Conservation (phyloP, 2,797 vertebrate species). For the Mycteria americana region DNA sequence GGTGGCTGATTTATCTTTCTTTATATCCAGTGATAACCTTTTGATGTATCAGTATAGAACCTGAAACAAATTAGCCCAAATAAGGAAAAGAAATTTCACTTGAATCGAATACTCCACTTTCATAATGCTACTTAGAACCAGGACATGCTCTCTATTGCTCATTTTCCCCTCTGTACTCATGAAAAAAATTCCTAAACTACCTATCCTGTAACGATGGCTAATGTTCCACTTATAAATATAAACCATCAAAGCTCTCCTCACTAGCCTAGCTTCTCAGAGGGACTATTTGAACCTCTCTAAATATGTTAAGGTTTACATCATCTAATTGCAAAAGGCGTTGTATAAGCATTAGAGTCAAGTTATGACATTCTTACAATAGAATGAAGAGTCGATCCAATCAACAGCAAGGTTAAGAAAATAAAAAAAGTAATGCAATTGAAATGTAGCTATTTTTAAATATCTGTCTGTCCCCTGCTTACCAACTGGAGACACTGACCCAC, state of each 20-base stretch:
- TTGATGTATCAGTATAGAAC: background rate
- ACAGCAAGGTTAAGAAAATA: background rate
- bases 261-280: constrained; percentile 18
- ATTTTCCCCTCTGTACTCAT: background rate
- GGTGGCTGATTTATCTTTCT: background rate
- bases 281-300: constrained; percentile 5
- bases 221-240: background rate
- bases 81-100: background rate
- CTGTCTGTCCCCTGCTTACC: background rate
- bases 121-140: background rate
- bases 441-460: constrained; percentile 20
- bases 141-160: background rate
- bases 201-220: background rate
- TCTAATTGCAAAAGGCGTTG: constrained; percentile 64
- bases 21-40: background rate
- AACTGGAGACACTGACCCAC: background rate
- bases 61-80: background rate
- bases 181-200: background rate
- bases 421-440: constrained; percentile 32
- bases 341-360: constrained; percentile 50
- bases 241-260: constrained; percentile 27
- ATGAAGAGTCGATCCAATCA: constrained; percentile 35
- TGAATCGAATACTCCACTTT: background rate
- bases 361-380: constrained; percentile 32
- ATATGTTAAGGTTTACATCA: constrained; percentile 47